Evolutionary conservation across 2,888 invertebrate genomes (phyloP), one percentile per base, ranked within the genome.

Genomic region (Pachymerium ferrugineum): DNA sequence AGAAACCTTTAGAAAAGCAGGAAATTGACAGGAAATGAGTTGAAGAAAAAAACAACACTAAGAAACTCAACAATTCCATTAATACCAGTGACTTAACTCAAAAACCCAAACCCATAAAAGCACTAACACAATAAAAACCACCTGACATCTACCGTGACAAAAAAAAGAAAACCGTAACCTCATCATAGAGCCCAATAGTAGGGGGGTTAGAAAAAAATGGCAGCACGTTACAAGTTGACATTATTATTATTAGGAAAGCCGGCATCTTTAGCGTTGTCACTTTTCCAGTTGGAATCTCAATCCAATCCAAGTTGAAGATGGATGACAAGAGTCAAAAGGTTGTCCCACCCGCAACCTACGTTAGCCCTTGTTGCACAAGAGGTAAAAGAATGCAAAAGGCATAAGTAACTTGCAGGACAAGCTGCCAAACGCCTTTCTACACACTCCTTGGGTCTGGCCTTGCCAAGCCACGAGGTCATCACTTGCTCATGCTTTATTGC

Each of bases 391-490:
- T 62, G 62, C 62, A 28, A 62, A 28, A 62, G 28, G 62, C 62
- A 62, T 62, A 62, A 62, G 62, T 62, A 62, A 62, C 62, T 62
- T n/a, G 12, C 62, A 62, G 25, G 62, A 62, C 62, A 62, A 62
- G 62, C 62, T 62, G 62, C 62, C 62, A 62, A 62, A 62, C 62
- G 28, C 62, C 62, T 62, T 62, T 62, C 62, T n/a, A n/a, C n/a
- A n/a, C n/a, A n/a, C n/a, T n/a, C n/a, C n/a, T n/a, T n/a, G n/a
- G n/a, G n/a, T n/a, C n/a, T n/a, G n/a, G n/a, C n/a, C 0, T 62
- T 10, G 62, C 62, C n/a, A n/a, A n/a, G n/a, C 62, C 28, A 62
- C 62, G 62, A 28, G 62, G 62, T 62, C 62, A 62, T 62, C 62
- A 62, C 62, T 62, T 62, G 47, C 10, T 3, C 47, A 62, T 62